These are phyloP conservation scores for Hexactinellida sp. DNA, from an alignment of 37 sponge, comb jelly and placozoan species.

Conservation along the genomic window DNA sequence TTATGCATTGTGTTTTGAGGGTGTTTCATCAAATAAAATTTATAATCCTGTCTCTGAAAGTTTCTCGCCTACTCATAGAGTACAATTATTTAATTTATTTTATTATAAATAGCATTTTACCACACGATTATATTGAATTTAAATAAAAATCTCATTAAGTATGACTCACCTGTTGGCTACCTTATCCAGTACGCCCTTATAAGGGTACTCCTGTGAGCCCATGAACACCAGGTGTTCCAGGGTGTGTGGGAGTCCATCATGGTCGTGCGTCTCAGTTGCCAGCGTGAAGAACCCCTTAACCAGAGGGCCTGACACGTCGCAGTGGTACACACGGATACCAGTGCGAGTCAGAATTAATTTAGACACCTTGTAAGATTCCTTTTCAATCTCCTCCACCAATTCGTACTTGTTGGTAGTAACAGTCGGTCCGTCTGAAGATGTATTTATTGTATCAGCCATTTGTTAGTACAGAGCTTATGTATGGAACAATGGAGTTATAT, in stretches of 20 bases:
- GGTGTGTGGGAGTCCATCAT: constrained; percentile 94
- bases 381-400: constrained; percentile 1
- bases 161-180: constrained; percentile 8
- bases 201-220: constrained; percentile 88
- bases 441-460: not conserved
- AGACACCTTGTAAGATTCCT: not conserved
- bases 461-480: not conserved
- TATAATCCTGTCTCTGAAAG: too few species aligned
- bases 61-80: too few species aligned
- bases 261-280: constrained; percentile 87
- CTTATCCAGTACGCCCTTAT: constrained; percentile 47
- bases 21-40: too few species aligned
- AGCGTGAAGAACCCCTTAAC: constrained; percentile 78
- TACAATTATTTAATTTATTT: too few species aligned
- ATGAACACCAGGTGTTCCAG: constrained; percentile 95
- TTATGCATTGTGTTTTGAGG: too few species aligned
- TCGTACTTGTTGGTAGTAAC: not conserved
- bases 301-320: constrained; percentile 61
- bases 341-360: constrained; percentile 26
- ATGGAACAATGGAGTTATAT: too few species aligned
- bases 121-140: too few species aligned
- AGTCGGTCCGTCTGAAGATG: not conserved
- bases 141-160: too few species aligned
- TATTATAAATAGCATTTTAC: too few species aligned
- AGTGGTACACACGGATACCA: constrained; percentile 55